Conservation (phyloP, 2,888 invertebrate genomes). For the Lissonota sp. region DNA sequence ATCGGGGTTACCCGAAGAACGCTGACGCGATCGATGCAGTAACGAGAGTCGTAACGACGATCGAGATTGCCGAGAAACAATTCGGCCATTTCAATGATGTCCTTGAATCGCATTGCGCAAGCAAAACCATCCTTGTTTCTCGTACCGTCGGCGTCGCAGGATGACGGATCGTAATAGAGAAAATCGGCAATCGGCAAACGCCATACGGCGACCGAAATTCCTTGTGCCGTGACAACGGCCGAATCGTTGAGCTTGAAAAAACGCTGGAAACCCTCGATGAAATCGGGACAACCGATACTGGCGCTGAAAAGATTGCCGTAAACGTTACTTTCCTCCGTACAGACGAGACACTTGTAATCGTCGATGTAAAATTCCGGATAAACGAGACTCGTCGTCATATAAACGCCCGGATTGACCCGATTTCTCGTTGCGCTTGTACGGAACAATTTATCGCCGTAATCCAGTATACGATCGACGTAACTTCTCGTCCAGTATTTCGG, state of each 20-base stretch:
- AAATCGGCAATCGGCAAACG: constrained; percentile 82
- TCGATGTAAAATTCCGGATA: constrained; percentile 77
- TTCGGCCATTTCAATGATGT: constrained; percentile 70
- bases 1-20: constrained; percentile 71
- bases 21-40: constrained; percentile 76
- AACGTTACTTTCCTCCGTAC: constrained; percentile 72
- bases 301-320: constrained; percentile 76
- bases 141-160: constrained; percentile 86
- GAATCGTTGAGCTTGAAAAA: constrained; percentile 82
- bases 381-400: constrained; percentile 72
- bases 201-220: constrained; percentile 86
- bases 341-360: constrained; percentile 74
- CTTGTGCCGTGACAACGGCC: constrained; percentile 86
- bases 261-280: constrained; percentile 79
- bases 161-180: constrained; percentile 87
- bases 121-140: constrained; percentile 68
- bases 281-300: constrained; percentile 73
- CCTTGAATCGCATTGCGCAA: constrained; percentile 74
- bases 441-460: constrained; percentile 76
- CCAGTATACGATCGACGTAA: constrained; percentile 73
- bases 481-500: constrained; percentile 74
- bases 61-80: constrained; percentile 72
- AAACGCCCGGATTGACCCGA: constrained; percentile 68
- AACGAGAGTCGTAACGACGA: constrained; percentile 72
- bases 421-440: constrained; percentile 71